Evolutionary conservation across 2,888 invertebrate species (phyloP).

Genomic region (Harmothoe impar): DNA sequence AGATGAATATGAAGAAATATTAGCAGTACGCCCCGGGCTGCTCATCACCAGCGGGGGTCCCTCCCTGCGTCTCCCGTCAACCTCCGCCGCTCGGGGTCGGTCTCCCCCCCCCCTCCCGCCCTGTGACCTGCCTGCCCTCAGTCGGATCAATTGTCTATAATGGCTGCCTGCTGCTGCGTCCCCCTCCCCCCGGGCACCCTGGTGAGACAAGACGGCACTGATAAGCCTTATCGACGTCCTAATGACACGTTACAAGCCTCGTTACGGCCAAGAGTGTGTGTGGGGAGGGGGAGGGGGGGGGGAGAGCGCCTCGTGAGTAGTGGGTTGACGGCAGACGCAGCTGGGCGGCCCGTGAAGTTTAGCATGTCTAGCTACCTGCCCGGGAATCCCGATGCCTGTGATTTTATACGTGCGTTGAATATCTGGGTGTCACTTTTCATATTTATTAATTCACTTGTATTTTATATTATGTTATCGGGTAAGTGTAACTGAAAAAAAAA

Average conservation of each 20-base stretch:
- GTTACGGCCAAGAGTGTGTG: background rate
- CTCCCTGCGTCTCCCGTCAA: constrained; percentile 24
- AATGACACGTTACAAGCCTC: background rate
- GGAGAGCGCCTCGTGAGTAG: background rate
- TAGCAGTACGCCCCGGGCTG: background rate
- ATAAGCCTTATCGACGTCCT: constrained; percentile 26
- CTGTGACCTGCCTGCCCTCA: constrained; percentile 1
- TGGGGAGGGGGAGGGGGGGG: background rate
- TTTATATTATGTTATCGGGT: too few species aligned
- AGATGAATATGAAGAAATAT: background rate
- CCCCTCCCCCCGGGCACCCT: background rate
- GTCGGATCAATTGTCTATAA: constrained; percentile 6
- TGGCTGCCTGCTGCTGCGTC: background rate
- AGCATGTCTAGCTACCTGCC: too few species aligned
- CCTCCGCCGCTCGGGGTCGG: background rate
- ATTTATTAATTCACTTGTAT: too few species aligned
- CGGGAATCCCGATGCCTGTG: background rate
- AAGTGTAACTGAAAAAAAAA: too few species aligned
- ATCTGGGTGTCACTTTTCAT: too few species aligned
- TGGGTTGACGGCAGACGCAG: background rate
- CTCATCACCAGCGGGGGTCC: background rate
- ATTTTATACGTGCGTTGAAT: background rate
- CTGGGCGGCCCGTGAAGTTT: constrained; percentile 12
- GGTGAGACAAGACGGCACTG: background rate
- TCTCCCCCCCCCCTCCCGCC: background rate